Percentiles rank a stretch among this genome's conserved stretches.
Conservation (phyloP, 2,113 vertebrate genomes). For the Colossoma macropomum region DNA sequence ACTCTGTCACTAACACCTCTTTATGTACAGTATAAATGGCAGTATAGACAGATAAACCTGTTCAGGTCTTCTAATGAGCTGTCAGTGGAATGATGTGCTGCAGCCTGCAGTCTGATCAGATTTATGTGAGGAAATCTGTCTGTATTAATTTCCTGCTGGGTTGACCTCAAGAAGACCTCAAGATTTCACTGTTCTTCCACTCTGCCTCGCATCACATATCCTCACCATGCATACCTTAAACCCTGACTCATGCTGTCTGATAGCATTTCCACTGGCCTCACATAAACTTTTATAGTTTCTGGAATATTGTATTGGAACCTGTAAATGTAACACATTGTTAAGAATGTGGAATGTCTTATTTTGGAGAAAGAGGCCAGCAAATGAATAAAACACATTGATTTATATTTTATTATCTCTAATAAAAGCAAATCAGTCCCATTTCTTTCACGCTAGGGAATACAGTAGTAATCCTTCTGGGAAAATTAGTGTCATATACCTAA, state of each 20-base stretch:
- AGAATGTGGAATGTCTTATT: constrained; percentile 21
- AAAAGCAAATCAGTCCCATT: not conserved
- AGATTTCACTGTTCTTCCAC: not conserved
- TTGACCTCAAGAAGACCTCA: constrained; percentile 16
- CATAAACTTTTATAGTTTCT: constrained; percentile 16
- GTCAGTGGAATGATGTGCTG: not conserved
- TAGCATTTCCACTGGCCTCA: constrained; percentile 36
- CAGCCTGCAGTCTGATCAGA: not conserved
- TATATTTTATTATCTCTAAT: not conserved
- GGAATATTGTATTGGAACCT: constrained; percentile 13
- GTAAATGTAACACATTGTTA: constrained; percentile 28
- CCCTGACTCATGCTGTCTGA: not conserved
- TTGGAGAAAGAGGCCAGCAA: not conserved
- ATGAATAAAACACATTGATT: not conserved
- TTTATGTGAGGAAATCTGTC: not conserved
- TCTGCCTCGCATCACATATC: not conserved
- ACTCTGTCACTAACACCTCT: not conserved
- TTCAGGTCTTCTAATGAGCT: not conserved
- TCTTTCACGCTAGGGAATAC: not conserved
- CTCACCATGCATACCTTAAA: constrained; percentile 15
- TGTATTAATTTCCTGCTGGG: constrained; percentile 11
- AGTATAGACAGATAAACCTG: not conserved
- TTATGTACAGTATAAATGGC: not conserved
- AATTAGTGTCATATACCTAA: not conserved
- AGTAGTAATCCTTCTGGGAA: not conserved